phyloP scores from a whole-genome alignment of 2,797 vertebrate species.

The Gobionotothen gibberifrons region DNA sequence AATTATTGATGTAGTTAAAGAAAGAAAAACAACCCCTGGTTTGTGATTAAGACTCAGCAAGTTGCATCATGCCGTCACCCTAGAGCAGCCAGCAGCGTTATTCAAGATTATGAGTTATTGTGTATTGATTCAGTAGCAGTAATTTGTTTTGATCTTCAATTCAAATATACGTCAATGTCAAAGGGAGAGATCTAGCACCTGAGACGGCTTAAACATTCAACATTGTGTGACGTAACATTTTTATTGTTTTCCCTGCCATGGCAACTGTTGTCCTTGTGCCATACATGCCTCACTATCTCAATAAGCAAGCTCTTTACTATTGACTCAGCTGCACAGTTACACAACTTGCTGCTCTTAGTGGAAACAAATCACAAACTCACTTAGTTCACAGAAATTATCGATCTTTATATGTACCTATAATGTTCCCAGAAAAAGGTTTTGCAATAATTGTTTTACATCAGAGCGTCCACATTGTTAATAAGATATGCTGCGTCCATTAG shows the following conservation, averaged over 20 bases:
- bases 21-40: constrained; percentile 7
- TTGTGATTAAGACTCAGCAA: constrained; percentile 32
- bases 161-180: constrained; percentile 30
- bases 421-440: constrained; percentile 15
- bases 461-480: constrained; percentile 44
- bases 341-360: constrained; percentile 16
- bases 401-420: constrained; percentile 17
- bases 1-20: constrained; percentile 34
- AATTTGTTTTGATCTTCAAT: constrained; percentile 54
- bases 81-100: constrained; percentile 14
- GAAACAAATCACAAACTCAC: constrained; percentile 24
- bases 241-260: constrained; percentile 32
- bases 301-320: constrained; percentile 14
- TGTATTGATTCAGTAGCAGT: constrained; percentile 46
- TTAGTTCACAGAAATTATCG: constrained; percentile 16
- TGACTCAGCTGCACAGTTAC: constrained; percentile 42
- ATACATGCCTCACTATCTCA: constrained; percentile 1
- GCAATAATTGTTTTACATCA: constrained; percentile 33
- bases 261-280: constrained; percentile 38
- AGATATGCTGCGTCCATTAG: constrained; percentile 57
- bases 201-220: constrained; percentile 16
- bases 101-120: constrained; percentile 31
- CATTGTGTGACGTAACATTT: constrained; percentile 24
- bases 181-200: constrained; percentile 19
- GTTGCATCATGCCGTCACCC: constrained; percentile 42